Evolutionary conservation across 2,888 invertebrate species (phyloP), one percentile per base, ranked within the genome.

Genomic region (Nomada lathburiana): DNA sequence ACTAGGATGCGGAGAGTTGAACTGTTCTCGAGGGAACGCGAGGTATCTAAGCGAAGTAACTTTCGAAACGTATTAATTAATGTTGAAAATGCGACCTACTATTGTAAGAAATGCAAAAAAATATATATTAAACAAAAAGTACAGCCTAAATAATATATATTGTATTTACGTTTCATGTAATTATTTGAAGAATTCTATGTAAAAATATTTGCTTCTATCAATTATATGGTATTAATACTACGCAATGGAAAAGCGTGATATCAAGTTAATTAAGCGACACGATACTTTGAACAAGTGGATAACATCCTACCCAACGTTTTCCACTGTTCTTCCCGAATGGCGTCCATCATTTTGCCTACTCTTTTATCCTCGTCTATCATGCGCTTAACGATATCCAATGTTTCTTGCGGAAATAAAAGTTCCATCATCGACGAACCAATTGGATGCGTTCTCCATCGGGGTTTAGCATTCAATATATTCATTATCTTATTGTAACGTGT

Each of bases 171-270:
- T 76, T 79, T 64, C 59, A 73, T 79, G 72, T 82, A 81, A 76
- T 36, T 82, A 69, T 76, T 82, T 76, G 80, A 68, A 72, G 64
- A 50, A 82, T 63, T 36, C 72, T 77, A 70, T 81, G 83, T 84
- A 36, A 84, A 84, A 73, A 64, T 79, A 82, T 13, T 71, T 79
- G 83, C 83, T 84, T 84, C 72, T 76, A 82, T 76, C 52, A 62
- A 75, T 73, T 79, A 75, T 75, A 69, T 65, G 62, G 63, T 57
- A 84, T 79, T 57, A 76, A 79, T 76, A 82, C 71, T 82, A 67
- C 13, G 67, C 71, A 65, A 68, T 74, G 60, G 9, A 44, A 55
- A 71, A 59, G 57, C 23, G 44, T 64, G 44, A 62, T 55, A n/a
- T 69, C n/a, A 55, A 47, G n/a, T 70, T 59, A 42, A 69, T 57